phyloP scores from a whole-genome alignment of 2,113 vertebrate genomes.

The Sphaerodactylus townsendi region DNA sequence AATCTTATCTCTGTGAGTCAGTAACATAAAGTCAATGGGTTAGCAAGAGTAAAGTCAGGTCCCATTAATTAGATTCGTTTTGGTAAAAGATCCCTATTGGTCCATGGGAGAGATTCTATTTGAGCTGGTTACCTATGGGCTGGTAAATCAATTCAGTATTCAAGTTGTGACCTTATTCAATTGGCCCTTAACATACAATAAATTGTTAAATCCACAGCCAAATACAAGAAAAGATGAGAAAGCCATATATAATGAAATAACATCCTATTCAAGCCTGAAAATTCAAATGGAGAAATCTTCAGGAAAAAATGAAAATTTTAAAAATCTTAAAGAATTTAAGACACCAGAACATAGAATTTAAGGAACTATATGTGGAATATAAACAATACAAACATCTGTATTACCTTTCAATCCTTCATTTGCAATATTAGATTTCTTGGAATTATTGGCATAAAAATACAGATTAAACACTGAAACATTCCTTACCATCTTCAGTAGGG shows the following conservation, averaged over 20 bases:
- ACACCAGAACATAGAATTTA: not conserved
- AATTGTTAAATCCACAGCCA: not conserved
- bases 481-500: slow-evolving; percentile 95
- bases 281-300: not conserved
- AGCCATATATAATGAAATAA: not conserved
- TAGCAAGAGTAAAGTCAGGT: not conserved
- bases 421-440: not conserved
- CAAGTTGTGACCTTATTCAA: not conserved
- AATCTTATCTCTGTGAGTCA: not conserved
- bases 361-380: not conserved
- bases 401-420: not conserved
- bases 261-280: not conserved
- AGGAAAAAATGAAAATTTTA: not conserved
- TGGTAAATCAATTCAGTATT: not conserved
- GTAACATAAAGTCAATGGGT: not conserved
- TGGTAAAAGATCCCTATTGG: not conserved
- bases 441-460: not conserved
- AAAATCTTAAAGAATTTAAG: not conserved
- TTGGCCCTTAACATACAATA: not conserved
- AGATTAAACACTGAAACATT: not conserved
- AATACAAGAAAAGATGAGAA: not conserved
- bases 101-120: not conserved
- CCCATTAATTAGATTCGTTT: not conserved
- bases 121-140: not conserved
- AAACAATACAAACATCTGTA: not conserved